Evolutionary conservation across 2,888 invertebrate species (phyloP), one percentile per base, ranked within the genome.

Genomic region (Acheta domesticus): DNA sequence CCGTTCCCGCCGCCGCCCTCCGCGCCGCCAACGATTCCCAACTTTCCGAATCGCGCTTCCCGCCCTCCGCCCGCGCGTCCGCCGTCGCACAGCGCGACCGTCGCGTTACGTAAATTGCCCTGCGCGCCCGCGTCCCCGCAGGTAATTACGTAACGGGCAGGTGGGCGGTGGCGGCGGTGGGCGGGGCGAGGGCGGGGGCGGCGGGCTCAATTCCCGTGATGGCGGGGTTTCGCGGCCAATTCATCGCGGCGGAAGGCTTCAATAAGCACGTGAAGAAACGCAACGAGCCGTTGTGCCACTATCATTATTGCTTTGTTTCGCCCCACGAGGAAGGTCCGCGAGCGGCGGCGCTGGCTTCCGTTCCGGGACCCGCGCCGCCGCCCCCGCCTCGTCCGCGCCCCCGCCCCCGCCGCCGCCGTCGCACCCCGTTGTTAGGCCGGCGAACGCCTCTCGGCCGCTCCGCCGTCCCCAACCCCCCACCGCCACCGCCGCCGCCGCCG

Each of bases 181-280:
- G 36, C 36, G 36, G 62, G 16, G n/a, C 16, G 62, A 2, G 62
- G 62, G 62, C n/a, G 62, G 62, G 16, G 16, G n/a, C 16, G 14
- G 62, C 62, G 16, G 11, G 62, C 62, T 62, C 62, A 62, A 62
- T 62, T 62, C 62, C 62, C 62, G 62, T 62, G 62, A 62, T 62
- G 62, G 62, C 62, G 16, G 62, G 62, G 62, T 62, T 62, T 62
- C 62, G 62, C 62, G n/a, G 62, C 62, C 62, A 62, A 62, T 62
- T 62, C 62, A 62, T 62, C 62, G 62, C 62, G 62, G 62, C 62
- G 62, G 62, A 62, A 62, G 62, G 62, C 62, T 62, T 62, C 62
- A 62, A 62, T 62, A 62, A 62, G 62, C 62, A 62, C 62, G 62
- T 62, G 62, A 62, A 62, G 62, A 62, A 62, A 62, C 62, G 62